phyloP scores from a whole-genome alignment of 2,888 invertebrate species.

The Phengaris arion region DNA sequence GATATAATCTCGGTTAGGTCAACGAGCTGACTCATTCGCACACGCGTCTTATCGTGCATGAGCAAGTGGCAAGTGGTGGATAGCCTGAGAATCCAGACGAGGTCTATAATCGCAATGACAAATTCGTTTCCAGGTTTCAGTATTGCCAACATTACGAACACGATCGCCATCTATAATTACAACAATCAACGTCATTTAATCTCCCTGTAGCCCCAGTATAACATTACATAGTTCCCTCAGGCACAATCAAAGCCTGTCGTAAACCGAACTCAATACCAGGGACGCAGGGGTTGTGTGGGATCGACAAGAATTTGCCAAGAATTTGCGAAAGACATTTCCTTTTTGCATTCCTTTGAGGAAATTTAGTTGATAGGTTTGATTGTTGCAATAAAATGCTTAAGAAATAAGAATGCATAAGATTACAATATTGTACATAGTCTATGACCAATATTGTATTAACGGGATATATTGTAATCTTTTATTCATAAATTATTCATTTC shows the following conservation, averaged over 20 bases:
- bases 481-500: too few relatives aligned
- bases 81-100: too few relatives aligned
- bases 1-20: too few relatives aligned
- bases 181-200: not conserved
- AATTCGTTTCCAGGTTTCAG: too few relatives aligned
- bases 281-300: not conserved
- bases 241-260: not conserved
- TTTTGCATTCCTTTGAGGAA: conserved; percentile 3
- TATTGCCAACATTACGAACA: not conserved
- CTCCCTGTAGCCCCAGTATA: not conserved
- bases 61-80: too few relatives aligned
- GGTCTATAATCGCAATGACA: too few relatives aligned
- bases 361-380: not conserved
- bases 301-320: not conserved
- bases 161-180: not conserved
- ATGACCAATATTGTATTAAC: too few relatives aligned
- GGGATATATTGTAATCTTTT: too few relatives aligned
- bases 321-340: not conserved
- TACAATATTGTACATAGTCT: not conserved
- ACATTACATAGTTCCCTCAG: not conserved
- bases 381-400: not conserved
- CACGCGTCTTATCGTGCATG: too few relatives aligned
- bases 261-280: not conserved
- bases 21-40: too few relatives aligned
- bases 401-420: not conserved